Conservation (phyloP, 2,797 vertebrate genomes). For the Gobio occitaniae region DNA sequence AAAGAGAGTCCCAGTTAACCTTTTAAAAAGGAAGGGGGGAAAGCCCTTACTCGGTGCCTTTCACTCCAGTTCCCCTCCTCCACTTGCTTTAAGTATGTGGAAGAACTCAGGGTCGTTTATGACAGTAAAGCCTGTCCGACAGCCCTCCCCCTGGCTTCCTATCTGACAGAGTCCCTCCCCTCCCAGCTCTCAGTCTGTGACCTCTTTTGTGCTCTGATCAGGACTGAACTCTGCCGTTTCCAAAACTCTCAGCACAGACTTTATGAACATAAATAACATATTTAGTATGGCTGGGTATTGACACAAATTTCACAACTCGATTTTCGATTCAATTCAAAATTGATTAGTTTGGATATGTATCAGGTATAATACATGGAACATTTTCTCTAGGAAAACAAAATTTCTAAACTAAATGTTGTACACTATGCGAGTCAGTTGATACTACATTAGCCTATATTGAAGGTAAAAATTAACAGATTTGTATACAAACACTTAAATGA, state of each 20-base stretch:
- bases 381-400: too few relatives aligned
- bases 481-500: too few relatives aligned
- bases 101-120: not conserved
- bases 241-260: not conserved
- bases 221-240: conserved; percentile 11
- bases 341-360: too few relatives aligned
- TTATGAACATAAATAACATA: not conserved
- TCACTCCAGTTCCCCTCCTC: conserved; percentile 39
- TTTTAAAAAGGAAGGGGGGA: not conserved
- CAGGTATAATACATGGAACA: too few relatives aligned
- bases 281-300: too few relatives aligned
- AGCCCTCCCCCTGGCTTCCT: conserved; percentile 23
- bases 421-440: too few relatives aligned
- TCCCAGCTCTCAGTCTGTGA: conserved; percentile 35
- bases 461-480: too few relatives aligned
- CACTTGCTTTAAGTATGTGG: conserved; percentile 30
- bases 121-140: conserved; percentile 43
- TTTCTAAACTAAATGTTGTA: too few relatives aligned
- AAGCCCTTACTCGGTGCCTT: not conserved
- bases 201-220: conserved; percentile 40
- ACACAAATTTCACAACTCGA: too few relatives aligned
- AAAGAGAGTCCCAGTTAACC: not conserved
- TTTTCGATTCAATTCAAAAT: too few relatives aligned
- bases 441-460: too few relatives aligned
- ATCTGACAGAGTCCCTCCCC: conserved; percentile 19